Conservation (phyloP, 1,140 invertebrate species). For the Mya arenaria region DNA sequence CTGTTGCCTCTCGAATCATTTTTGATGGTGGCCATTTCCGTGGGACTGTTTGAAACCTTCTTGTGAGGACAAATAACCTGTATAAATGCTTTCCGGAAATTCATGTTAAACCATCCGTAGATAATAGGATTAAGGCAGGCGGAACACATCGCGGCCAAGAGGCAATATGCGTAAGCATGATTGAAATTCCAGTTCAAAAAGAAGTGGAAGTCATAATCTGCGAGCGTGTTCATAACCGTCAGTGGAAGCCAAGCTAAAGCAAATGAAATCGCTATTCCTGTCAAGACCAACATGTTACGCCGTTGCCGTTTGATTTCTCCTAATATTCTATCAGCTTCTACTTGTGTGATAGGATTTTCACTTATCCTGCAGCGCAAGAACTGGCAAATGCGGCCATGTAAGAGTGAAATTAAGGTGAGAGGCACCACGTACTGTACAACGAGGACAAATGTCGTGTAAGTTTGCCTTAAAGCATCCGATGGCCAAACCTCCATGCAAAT, state of each 20-base stretch:
- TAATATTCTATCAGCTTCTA: constrained; percentile 43
- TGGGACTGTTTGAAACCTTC: constrained; percentile 8
- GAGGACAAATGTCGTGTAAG: constrained; percentile 73
- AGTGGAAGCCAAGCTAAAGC: constrained; percentile 83
- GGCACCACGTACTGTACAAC: constrained; percentile 74
- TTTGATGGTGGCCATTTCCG: constrained; percentile 58
- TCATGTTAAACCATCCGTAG: constrained; percentile 73
- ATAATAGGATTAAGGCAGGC: constrained; percentile 71
- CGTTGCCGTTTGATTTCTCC: constrained; percentile 82
- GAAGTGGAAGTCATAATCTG: constrained; percentile 70
- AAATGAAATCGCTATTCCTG: constrained; percentile 81
- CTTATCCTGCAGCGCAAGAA: constrained; percentile 79
- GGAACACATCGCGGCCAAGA: constrained; percentile 84
- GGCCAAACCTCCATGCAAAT: constrained; percentile 74
- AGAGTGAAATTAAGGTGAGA: constrained; percentile 72
- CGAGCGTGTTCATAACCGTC: constrained; percentile 83
- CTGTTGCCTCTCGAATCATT: constrained; percentile 52
- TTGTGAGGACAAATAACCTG: constrained; percentile 25
- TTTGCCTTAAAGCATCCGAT: constrained; percentile 45
- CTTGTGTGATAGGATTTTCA: constrained; percentile 47
- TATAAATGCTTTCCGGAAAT: constrained; percentile 66
- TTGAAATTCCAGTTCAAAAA: constrained; percentile 78
- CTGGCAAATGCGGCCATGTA: constrained; percentile 74
- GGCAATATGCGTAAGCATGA: constrained; percentile 83
- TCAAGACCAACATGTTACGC: constrained; percentile 82